These are phyloP conservation scores for Lepidochrysops patricia DNA, from an alignment of 2,888 invertebrate species.

Conservation along the genomic window DNA sequence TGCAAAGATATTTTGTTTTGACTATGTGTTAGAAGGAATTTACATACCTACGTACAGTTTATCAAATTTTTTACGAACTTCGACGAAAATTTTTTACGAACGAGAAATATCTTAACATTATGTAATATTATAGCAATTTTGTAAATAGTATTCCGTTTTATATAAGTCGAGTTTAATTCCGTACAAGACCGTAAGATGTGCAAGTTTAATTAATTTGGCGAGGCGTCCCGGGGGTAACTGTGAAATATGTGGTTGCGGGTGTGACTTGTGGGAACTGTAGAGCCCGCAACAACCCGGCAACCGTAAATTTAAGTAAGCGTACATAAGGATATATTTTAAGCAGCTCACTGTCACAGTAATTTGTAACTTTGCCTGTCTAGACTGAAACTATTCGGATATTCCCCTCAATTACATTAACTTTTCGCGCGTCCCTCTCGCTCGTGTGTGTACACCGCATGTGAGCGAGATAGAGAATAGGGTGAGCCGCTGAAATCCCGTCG, in stretches of 20 bases:
- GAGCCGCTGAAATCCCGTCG: constrained; percentile 53
- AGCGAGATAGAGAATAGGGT: constrained; percentile 39
- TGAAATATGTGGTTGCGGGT: constrained; percentile 20
- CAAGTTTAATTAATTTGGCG: background rate
- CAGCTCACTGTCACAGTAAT: constrained; percentile 47
- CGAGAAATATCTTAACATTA: no score
- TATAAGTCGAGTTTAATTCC: background rate
- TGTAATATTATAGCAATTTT: no score
- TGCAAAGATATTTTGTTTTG: no score
- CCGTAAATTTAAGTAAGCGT: constrained; percentile 50
- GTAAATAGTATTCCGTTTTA: background rate
- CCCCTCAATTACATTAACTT: constrained; percentile 55
- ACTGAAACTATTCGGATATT: constrained; percentile 66
- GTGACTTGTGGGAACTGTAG: constrained; percentile 28
- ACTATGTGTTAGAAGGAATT: no score
- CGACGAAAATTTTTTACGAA: no score
- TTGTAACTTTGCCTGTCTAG: constrained; percentile 61
- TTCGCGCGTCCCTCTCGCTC: constrained; percentile 35
- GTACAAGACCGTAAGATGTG: background rate
- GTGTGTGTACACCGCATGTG: constrained; percentile 15
- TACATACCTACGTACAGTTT: no score
- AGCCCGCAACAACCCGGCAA: constrained; percentile 31
- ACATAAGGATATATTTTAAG: constrained; percentile 52
- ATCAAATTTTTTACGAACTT: no score
- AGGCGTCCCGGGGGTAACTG: constrained; percentile 18